Evolutionary conservation across 1,140 invertebrate species (phyloP).

Genomic region (Procambarus clarkii): DNA sequence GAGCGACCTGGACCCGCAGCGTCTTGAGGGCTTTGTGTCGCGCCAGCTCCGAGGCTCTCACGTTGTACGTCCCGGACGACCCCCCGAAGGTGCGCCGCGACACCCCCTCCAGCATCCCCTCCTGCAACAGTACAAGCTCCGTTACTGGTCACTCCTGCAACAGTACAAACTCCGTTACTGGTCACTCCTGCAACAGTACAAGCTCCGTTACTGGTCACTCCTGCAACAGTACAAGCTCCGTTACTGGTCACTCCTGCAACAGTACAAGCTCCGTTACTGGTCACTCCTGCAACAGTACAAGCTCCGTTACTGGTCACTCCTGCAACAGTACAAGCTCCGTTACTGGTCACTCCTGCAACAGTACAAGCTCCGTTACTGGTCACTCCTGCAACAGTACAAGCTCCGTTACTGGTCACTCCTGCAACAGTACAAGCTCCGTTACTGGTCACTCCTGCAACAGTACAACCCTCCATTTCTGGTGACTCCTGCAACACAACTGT

Average conservation of each 20-base stretch:
- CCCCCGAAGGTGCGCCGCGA: slow-evolving; percentile 83
- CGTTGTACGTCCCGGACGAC: slow-evolving; percentile 95
- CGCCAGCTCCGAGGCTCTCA: slow-evolving; percentile 90
- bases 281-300: no score
- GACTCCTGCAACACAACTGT: background rate
- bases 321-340: no score
- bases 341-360: no score
- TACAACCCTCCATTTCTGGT: no score
- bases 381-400: no score
- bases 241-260: background rate
- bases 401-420: no score
- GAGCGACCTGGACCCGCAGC: slow-evolving; percentile 89
- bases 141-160: background rate
- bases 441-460: no score
- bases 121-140: slow-evolving; percentile 22
- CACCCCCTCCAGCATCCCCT: slow-evolving; percentile 81
- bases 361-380: no score
- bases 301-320: no score
- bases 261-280: background rate
- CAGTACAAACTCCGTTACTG: background rate
- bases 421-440: no score
- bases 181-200: background rate
- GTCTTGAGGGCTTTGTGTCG: slow-evolving; percentile 85
- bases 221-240: background rate
- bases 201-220: background rate